These are phyloP conservation scores for Pachydiplax longipennis DNA, from an alignment of 2,888 invertebrate species.

Conservation along the genomic window DNA sequence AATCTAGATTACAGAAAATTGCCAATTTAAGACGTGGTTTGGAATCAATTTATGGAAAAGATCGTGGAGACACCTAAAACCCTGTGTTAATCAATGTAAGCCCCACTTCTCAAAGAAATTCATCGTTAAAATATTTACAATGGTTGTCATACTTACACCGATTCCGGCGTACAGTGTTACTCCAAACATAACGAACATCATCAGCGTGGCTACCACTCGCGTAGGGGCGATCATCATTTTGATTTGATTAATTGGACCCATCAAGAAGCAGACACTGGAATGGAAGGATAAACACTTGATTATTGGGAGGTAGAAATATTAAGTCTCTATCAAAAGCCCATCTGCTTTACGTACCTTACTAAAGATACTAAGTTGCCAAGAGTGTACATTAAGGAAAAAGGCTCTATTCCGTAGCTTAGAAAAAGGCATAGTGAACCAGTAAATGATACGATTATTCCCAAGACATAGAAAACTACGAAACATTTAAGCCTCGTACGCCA, in stretches of 20 bases:
- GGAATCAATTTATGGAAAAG: too few species aligned
- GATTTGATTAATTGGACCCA: slow-evolving; percentile 88
- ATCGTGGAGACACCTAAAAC: too few species aligned
- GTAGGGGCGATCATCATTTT: slow-evolving; percentile 90
- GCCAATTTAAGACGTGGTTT: too few species aligned
- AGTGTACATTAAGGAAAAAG: slow-evolving; percentile 84
- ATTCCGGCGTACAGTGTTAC: slow-evolving; percentile 78
- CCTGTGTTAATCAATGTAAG: too few species aligned
- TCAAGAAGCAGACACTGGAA: slow-evolving; percentile 84
- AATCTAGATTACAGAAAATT: too few species aligned
- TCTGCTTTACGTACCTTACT: slow-evolving; percentile 64
- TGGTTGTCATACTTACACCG: slow-evolving; percentile 67
- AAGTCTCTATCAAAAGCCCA: not conserved
- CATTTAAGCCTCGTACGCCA: slow-evolving; percentile 88
- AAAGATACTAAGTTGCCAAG: slow-evolving; percentile 79
- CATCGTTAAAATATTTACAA: not conserved
- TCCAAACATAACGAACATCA: slow-evolving; percentile 72
- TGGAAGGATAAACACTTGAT: not conserved
- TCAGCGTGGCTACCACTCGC: slow-evolving; percentile 78
- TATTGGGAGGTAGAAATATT: not conserved
- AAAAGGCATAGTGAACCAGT: slow-evolving; percentile 76
- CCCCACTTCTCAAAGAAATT: not conserved
- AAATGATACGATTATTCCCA: slow-evolving; percentile 80
- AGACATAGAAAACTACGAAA: slow-evolving; percentile 79
- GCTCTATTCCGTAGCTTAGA: slow-evolving; percentile 66